Base-by-base conservation (phyloP, 2,797 vertebrate species). In the Chaenodraco wilsoni region DNA sequence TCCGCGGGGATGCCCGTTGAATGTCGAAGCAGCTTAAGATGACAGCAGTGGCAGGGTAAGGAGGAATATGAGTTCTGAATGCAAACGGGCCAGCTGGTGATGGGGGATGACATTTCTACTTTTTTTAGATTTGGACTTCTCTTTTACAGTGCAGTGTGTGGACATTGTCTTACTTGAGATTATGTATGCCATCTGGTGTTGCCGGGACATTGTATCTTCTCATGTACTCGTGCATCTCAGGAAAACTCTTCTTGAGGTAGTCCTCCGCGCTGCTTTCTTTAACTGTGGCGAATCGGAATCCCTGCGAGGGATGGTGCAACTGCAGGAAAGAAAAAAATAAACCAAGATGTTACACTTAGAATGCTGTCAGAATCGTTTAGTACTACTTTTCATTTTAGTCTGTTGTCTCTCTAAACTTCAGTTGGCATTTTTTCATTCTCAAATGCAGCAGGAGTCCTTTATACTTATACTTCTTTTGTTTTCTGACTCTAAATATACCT, bases 161-260 rank as follows among this genome's bases (percentile, higher is more conserved):
- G 45, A 54, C 68, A 91, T n/a, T 17, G 65, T 67, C 96, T 97
- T 94, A 99, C 98, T 98, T 99, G 52, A 99, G 95, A 64, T 94
- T 81, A 6, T 95, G 90, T 59, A 99, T 97, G 64, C 98, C 98
- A 2, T 98, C 96, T 0, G 96, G 95, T 58, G 98, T 99, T 45
- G 97, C 95, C 0, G 98, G 98, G 41, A 96, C 96, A 3, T 98
- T 99, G 93, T 97, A 99, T 83, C 97, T 94, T 60, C 98, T 95
- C 98, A 99, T 99, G 89, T 99, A 98, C 81, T 99, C 98, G 0
- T 99, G 96, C 98, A 99, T 99, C 89, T 99, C 98, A 0, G 98
- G 98, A 83, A 99, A 99, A 92, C 98, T 99, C 91, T 99, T 98
- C 85, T 97, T 96, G 88, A 99, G 92, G 9, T 99, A 99, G 86